Percentiles rank a stretch among this genome's conserved stretches.
phyloP scores from a whole-genome alignment of 2,888 invertebrate species.

The Cerastis leucographa region DNA sequence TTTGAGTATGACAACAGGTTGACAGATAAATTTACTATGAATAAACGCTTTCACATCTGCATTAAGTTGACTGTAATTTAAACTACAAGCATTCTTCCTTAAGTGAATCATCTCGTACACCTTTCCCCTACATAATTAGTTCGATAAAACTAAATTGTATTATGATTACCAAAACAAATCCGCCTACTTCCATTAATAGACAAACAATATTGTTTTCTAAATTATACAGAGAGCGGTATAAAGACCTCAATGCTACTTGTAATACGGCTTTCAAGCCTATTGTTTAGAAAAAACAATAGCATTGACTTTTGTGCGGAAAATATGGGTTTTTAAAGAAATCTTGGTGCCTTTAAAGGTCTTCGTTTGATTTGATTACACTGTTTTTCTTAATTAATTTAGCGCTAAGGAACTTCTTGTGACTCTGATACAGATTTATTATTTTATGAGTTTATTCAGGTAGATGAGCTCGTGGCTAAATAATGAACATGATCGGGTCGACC shows the following conservation, averaged over 20 bases:
- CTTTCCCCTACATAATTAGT: not conserved
- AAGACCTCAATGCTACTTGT: constrained; percentile 9
- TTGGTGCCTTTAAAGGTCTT: constrained; percentile 18
- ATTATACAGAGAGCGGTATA: not conserved
- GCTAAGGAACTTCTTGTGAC: too few relatives aligned
- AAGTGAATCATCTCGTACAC: too few relatives aligned
- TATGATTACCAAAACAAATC: constrained; percentile 1
- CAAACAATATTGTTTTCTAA: constrained; percentile 12
- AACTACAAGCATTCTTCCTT: too few relatives aligned
- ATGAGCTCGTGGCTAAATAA: too few relatives aligned
- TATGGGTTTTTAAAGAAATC: not conserved
- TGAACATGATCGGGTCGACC: too few relatives aligned
- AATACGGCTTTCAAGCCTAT: not conserved
- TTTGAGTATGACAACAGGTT: too few relatives aligned
- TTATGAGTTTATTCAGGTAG: too few relatives aligned
- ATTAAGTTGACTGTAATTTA: too few relatives aligned
- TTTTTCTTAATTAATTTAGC: not conserved
- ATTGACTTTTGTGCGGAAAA: constrained; percentile 9
- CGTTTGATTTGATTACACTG: constrained; percentile 10
- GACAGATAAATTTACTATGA: too few relatives aligned
- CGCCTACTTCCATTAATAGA: not conserved
- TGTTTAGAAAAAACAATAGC: constrained; percentile 34
- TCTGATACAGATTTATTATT: too few relatives aligned
- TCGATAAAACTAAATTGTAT: not conserved
- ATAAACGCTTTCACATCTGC: too few relatives aligned